Base-by-base conservation (phyloP, 2,888 invertebrate species). In the Creontiades dilutus region DNA sequence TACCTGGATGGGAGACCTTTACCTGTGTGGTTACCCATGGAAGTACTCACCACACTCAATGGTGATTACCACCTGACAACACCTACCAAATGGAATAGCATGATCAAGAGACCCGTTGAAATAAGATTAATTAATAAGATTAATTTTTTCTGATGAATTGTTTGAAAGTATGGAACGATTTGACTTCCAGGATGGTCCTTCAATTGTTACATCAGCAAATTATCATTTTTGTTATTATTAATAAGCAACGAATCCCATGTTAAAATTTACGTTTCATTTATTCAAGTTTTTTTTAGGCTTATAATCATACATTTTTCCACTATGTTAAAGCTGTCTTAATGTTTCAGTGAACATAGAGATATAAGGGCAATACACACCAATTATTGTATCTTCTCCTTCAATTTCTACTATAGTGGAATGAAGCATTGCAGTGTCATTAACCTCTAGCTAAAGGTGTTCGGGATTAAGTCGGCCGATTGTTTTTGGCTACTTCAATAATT, bases 331-430 rank as follows among this genome's bases (percentile, higher is more conserved):
- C 78, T 78, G 78, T 16, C 47, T 14, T 47, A 12, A 68, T 68
- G n/a, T n/a, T 46, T 76, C 78, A 78, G 78, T 47, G 78, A 46
- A 78, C 37, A 78, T 46, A 47, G 78, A 3, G 46, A 78, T 46
- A 46, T 78, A 78, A 78, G 78, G 78, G 46, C 46, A 37, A 78
- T 78, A 46, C 78, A 46, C 78, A 78, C 78, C 78, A 78, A 46
- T 78, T 78, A 68, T 68, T 68, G 68, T 68, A 68, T 68, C 9
- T 68, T 68, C 27, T 23, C 23, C 68, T 68, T 68, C 23, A 0
- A 23, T 68, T 9, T 23, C 23, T 23, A 68, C 4, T 68, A 23
- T 68, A 68, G 68, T 68, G 68, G 68, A 68, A 11, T 68, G 68
- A 23, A n/a, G 61, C 61, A 68, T 3, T 68, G 27, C 68, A 68